Base-by-base conservation (phyloP, 1,140 invertebrate genomes). In the Calliopsis andreniformis region DNA sequence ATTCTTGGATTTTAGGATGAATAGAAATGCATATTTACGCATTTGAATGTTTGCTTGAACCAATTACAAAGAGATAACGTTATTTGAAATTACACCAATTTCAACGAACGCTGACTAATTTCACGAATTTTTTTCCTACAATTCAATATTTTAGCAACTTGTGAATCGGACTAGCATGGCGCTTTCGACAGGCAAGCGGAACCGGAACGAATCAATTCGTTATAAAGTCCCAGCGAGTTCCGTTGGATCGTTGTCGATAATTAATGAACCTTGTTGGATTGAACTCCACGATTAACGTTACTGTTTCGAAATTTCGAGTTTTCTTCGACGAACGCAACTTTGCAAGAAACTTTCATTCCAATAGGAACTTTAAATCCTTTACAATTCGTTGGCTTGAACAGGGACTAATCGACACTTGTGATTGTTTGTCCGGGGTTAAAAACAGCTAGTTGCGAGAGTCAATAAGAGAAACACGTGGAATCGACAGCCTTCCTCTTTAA, bases 231-330 rank as follows among this genome's bases (percentile, higher is more conserved):
- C 6, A 23, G 25, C n/a, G 28, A 35, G 63, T 35, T 35, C 14
- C 30, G n/a, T 16, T 28, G 30, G 16, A 47, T 42, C 8, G 32
- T 28, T 39, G 18, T 10, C 35, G 35, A 42, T 39, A 39, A 68
- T 68, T 56, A 68, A 68, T 55, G 49, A 68, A 68, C 8, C 35
- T 10, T 8, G 51, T 28, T 18, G 12, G 35, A 53, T 68, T 23
- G 32, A 55, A 68, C 55, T 53, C 23, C 66, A 5, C 25, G 28
- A 59, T 47, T 47, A 70, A 70, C 55, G 42, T n/a, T 10, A 42
- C 56, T 45, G 30, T 47, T 55, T 56, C 43, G 42, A 23, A 58
- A 59, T 49, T 47, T 35, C 42, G 25, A 23, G 23, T 16, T 68
- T 30, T 28, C 64, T 28, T 28, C 23, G 8, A 42, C 3, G 51